phyloP scores from a whole-genome alignment of 2,888 invertebrate species.

The Parnassius apollo region DNA sequence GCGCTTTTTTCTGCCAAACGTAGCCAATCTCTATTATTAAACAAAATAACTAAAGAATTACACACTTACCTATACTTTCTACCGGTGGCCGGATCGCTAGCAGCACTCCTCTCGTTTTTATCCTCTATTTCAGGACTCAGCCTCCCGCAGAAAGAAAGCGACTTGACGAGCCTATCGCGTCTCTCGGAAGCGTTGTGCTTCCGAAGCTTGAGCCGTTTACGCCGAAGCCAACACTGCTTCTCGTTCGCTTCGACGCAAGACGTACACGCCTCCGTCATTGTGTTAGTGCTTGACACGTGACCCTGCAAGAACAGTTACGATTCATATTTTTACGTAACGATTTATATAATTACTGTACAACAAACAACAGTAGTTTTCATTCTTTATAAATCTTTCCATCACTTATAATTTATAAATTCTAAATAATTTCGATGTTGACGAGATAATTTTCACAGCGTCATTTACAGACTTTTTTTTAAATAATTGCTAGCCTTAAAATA shows the following conservation, averaged over 20 bases:
- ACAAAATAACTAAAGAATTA: not conserved
- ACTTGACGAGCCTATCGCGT: constrained; percentile 83
- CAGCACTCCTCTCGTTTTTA: constrained; percentile 80
- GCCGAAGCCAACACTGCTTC: constrained; percentile 69
- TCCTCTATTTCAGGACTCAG: constrained; percentile 80
- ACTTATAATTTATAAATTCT: too few species aligned
- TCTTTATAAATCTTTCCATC: too few species aligned
- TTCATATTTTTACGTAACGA: too few species aligned
- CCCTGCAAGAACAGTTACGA: constrained; percentile 47
- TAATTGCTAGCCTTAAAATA: too few species aligned
- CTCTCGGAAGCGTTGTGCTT: constrained; percentile 51
- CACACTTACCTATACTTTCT: constrained; percentile 69
- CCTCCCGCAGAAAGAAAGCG: constrained; percentile 87
- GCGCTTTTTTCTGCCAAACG: too few species aligned
- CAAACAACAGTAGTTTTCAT: too few species aligned
- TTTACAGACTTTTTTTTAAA: too few species aligned
- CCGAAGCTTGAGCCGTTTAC: constrained; percentile 65
- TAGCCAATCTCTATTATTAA: too few species aligned
- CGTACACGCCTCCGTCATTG: constrained; percentile 77
- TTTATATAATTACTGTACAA: too few species aligned
- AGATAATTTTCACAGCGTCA: too few species aligned
- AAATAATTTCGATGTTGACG: too few species aligned
- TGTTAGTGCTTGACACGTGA: constrained; percentile 76
- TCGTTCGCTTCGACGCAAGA: constrained; percentile 76
- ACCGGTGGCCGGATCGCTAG: constrained; percentile 83